phyloP scores from a whole-genome alignment of 1,140 invertebrate genomes.

The Aradophagus sp. region DNA sequence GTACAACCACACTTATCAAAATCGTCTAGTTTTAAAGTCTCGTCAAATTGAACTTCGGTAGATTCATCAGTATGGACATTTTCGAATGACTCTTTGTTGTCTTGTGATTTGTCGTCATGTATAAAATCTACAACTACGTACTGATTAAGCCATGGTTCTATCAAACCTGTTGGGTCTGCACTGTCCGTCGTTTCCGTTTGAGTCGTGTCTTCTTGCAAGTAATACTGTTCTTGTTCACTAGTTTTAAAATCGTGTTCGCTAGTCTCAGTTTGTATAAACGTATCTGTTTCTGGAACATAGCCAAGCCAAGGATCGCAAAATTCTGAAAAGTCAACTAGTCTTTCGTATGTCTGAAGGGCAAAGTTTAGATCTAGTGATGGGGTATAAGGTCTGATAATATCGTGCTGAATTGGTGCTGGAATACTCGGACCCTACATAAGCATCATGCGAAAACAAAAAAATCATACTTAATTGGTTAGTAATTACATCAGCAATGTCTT shows the following conservation, averaged over 20 bases:
- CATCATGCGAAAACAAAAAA: conserved; percentile 71
- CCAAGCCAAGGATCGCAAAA: conserved; percentile 78
- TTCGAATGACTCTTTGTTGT: background rate
- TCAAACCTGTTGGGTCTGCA: no score
- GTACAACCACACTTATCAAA: background rate
- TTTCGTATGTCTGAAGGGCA: conserved; percentile 8
- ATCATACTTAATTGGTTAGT: conserved; percentile 68
- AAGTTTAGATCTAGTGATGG: conserved; percentile 14
- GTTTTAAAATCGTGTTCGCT: conserved; percentile 4
- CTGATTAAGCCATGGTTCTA: conserved; percentile 28
- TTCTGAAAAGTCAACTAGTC: conserved; percentile 68
- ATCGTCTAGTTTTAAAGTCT: background rate
- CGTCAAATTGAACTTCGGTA: conserved; percentile 1
- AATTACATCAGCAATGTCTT: conserved; percentile 54
- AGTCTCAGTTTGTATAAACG: conserved; percentile 20
- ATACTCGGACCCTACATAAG: conserved; percentile 71
- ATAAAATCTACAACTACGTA: conserved; percentile 21
- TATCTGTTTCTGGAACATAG: conserved; percentile 62
- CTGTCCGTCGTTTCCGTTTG: conserved; percentile 12
- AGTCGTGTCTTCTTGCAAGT: conserved; percentile 6
- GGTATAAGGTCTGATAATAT: conserved; percentile 53
- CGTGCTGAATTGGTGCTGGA: conserved; percentile 72
- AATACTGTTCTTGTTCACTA: conserved; percentile 37
- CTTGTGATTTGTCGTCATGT: background rate
- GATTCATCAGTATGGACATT: background rate